Percentiles rank a stretch among this genome's conserved stretches.
Evolutionary conservation across 37 sponge, comb jelly and placozoan genomes (phyloP).

Genomic region (Oscarella lobularis): DNA sequence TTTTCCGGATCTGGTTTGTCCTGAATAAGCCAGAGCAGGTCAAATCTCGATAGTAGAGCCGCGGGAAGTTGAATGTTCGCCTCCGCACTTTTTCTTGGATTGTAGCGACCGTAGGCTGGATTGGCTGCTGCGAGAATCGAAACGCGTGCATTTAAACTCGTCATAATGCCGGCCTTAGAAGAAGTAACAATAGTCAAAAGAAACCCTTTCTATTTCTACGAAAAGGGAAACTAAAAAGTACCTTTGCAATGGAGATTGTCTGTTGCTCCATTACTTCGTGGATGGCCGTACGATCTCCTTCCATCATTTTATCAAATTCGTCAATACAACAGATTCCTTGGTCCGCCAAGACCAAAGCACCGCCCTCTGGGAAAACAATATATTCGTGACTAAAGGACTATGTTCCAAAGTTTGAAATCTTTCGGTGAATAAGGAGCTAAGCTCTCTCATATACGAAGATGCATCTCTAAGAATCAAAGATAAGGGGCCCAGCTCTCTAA

Average conservation of each 20-base stretch:
- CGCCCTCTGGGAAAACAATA: conserved; percentile 54
- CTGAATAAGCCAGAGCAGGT: conserved; percentile 91
- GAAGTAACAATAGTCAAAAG: not conserved
- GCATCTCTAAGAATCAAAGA: too few species aligned
- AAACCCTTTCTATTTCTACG: not conserved
- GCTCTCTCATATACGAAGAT: too few species aligned
- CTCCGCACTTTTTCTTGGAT: conserved; percentile 90
- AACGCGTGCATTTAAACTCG: conserved; percentile 89
- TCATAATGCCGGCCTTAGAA: conserved; percentile 86
- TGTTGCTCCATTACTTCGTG: conserved; percentile 99
- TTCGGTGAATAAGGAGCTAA: too few species aligned
- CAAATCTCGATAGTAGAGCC: conserved; percentile 93
- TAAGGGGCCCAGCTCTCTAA: too few species aligned
- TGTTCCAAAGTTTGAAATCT: too few species aligned
- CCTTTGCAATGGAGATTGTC: conserved; percentile 98
- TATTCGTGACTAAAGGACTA: too few species aligned
- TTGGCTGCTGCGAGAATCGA: conserved; percentile 98
- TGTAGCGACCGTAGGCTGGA: conserved; percentile 97
- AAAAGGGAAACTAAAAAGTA: conserved; percentile 4
- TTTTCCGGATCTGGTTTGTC: conserved; percentile 94
- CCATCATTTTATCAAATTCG: conserved; percentile 99
- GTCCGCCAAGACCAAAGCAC: conserved; percentile 96
- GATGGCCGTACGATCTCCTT: conserved; percentile 85
- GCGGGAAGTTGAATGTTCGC: conserved; percentile 97
- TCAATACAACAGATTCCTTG: conserved; percentile 98